Evolutionary conservation across 2,888 invertebrate species (phyloP), one percentile per base, ranked within the genome.

Genomic region (Drosophila acutilabella): DNA sequence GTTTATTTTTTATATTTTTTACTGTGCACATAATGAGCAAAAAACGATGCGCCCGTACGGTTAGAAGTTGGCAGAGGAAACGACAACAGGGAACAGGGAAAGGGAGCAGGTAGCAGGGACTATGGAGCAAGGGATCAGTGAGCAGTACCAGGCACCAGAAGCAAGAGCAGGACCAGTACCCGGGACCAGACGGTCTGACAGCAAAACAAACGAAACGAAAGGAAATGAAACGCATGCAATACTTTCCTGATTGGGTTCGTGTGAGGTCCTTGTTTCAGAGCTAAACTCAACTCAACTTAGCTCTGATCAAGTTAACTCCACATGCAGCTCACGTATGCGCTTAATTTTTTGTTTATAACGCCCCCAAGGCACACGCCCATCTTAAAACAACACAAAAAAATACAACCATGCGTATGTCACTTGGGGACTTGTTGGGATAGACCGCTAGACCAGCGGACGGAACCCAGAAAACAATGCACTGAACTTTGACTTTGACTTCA

Each of bases 291-390:
- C 36, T 16, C 23, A 10, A 14, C 20, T 36, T 20, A 13, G 38
- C 36, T 36, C 36, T 4, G 13, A 11, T 36, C 36, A 13, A 36
- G 2, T 36, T 13, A 4, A 13, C 51, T 56, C 40, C 30, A 64
- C 60, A 88, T 83, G 84, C 87, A 80, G 47, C 75, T 72, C 85
- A 86, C 89, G 85, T 86, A 72, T 81, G 74, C 80, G 89, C 74
- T 87, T 88, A 83, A 87, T 88, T 86, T 86, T 88, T 85, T 85
- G 87, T 88, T 86, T 84, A 78, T 87, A 71, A 71, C 82, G 54
- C 80, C 67, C 50, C 59, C 57, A 71, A 67, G 69, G 45, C 57
- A 54, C 57, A 51, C 51, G 65, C 66, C 64, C 64, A 14, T 10
- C 48, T 64, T 2, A 33, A 42, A 44, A 33, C 33, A 36, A 11